These are phyloP conservation scores for Nymphalis urticae DNA, from an alignment of 2,888 invertebrate genomes.

Conservation along the genomic window DNA sequence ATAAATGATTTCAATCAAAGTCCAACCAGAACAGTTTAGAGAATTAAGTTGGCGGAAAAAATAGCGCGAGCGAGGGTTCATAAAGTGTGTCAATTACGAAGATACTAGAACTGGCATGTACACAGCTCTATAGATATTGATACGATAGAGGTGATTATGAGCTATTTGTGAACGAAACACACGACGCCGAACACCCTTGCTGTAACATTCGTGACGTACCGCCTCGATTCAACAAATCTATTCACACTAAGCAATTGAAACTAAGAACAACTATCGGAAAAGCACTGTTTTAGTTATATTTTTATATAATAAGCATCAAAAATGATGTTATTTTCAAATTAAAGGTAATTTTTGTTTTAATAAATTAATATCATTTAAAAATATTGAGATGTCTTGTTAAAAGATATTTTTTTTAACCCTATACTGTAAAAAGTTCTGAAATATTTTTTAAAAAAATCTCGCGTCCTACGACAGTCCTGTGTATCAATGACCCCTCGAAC, in stretches of 20 bases:
- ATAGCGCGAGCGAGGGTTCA: neutral
- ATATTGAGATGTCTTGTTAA: neutral
- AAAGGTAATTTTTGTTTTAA: too few species aligned
- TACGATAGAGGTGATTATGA: neutral
- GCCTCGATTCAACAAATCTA: too few species aligned
- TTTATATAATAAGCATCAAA: neutral
- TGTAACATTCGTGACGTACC: too few species aligned
- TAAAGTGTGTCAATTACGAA: neutral
- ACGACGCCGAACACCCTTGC: too few species aligned
- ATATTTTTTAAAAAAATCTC: neutral
- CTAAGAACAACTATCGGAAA: too few species aligned
- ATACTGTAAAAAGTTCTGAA: neutral
- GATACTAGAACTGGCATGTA: neutral
- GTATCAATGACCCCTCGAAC: conserved; percentile 37
- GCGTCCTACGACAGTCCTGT: conserved; percentile 26
- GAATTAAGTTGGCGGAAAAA: neutral
- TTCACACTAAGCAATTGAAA: too few species aligned
- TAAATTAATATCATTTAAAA: too few species aligned
- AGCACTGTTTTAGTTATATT: neutral
- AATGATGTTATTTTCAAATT: too few species aligned
- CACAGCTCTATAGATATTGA: neutral
- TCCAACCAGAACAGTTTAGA: too few species aligned
- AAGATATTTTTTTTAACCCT: neutral
- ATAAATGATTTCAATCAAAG: too few species aligned
- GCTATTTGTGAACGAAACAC: neutral